A percentile compares a stretch with the other conserved stretches of the same genome.
Evolutionary conservation across 2,888 invertebrate species (phyloP).

Genomic region (Agrenia bidenticulata): DNA sequence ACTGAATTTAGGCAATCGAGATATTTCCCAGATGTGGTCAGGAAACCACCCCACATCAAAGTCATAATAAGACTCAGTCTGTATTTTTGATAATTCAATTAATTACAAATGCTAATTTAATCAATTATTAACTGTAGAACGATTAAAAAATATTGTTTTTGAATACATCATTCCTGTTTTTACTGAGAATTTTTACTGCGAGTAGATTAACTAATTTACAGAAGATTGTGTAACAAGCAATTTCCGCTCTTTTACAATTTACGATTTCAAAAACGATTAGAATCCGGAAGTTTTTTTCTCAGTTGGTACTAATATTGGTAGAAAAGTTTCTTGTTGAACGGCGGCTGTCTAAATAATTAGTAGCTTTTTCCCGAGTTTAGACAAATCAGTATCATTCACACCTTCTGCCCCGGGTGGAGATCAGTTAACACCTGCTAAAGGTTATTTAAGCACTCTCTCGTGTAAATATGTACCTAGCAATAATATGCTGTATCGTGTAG

Average conservation of each 20-base stretch:
- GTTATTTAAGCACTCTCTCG: slow-evolving; percentile 4
- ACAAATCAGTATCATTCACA: neutral
- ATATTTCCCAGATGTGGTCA: neutral
- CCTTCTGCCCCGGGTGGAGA: slow-evolving; percentile 6
- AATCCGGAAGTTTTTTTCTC: neutral
- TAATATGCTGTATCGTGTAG: neutral
- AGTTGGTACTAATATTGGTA: too few species aligned
- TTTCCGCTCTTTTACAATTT: neutral
- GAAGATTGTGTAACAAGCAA: too few species aligned
- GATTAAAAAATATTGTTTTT: too few species aligned
- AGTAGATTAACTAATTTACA: too few species aligned
- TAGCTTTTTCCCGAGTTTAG: neutral
- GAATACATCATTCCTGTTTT: too few species aligned
- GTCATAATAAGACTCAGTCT: too few species aligned
- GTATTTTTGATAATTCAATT: too few species aligned
- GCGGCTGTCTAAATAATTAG: slow-evolving; percentile 3
- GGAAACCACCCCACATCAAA: too few species aligned
- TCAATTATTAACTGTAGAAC: too few species aligned
- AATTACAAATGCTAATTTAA: too few species aligned
- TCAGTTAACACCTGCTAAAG: slow-evolving; percentile 23
- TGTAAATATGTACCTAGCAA: slow-evolving; percentile 9
- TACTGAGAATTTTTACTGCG: too few species aligned
- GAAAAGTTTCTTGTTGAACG: neutral
- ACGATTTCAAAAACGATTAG: too few species aligned
- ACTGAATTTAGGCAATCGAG: neutral